Evolutionary conservation across 2,113 vertebrate species (phyloP).

Genomic region (Columba livia): DNA sequence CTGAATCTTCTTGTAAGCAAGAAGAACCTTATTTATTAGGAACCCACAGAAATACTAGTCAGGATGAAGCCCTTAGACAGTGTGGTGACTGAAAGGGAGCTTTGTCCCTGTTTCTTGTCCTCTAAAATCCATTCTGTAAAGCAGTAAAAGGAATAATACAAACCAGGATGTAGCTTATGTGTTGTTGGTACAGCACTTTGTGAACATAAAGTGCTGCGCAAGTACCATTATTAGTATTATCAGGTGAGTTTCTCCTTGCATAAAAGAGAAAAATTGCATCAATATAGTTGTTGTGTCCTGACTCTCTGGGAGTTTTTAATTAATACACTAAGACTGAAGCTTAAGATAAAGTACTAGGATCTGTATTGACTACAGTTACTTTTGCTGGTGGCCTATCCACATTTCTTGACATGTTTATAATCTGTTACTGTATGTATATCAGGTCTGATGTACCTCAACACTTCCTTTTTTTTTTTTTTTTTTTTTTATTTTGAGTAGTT

Average conservation of each 20-base stretch:
- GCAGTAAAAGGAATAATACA: constrained; percentile 19
- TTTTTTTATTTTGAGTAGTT: rapidly evolving
- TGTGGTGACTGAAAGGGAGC: not conserved
- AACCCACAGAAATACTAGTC: not conserved
- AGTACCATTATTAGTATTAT: constrained; percentile 16
- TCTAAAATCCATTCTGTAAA: not conserved
- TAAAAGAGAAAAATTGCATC: constrained; percentile 37
- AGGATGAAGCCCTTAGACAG: not conserved
- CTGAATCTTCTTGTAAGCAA: not conserved
- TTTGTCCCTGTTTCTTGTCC: not conserved
- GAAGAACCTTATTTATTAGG: not conserved
- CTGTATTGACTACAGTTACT: not conserved
- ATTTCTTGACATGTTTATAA: not conserved
- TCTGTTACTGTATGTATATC: not conserved
- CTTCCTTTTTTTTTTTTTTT: not conserved
- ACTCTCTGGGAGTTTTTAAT: constrained; percentile 2
- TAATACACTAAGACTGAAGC: not conserved
- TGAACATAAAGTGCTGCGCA: not conserved
- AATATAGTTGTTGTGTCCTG: not conserved
- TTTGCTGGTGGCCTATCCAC: not conserved
- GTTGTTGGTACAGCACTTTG: constrained; percentile 1
- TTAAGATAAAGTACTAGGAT: not conserved
- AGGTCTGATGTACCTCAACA: not conserved
- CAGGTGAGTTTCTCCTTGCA: constrained; percentile 20
- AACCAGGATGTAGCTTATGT: constrained; percentile 2